These are phyloP conservation scores for Drosophila flavopinicola DNA, from an alignment of 2,888 invertebrate species.

Conservation along the genomic window DNA sequence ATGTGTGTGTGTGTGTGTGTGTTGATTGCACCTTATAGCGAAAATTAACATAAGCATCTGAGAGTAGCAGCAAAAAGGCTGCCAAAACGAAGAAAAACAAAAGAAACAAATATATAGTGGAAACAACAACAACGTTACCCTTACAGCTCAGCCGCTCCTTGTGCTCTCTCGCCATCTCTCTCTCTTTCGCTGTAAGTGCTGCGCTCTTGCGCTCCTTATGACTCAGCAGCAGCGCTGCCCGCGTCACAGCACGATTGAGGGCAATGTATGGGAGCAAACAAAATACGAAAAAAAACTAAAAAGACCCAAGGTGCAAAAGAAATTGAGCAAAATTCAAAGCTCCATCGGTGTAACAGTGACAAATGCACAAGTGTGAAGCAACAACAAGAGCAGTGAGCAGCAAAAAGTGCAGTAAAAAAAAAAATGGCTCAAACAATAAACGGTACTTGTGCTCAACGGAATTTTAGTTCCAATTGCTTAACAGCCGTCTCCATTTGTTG, in stretches of 20 bases:
- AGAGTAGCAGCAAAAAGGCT: conserved; percentile 55
- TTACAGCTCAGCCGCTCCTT: conserved; percentile 44
- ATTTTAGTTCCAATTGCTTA: conserved; percentile 29
- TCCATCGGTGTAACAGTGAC: conserved; percentile 47
- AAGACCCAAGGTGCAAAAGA: conserved; percentile 42
- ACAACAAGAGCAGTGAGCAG: conserved; percentile 8
- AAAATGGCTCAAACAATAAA: conserved; percentile 38
- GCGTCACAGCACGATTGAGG: conserved; percentile 53
- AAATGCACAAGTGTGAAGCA: conserved; percentile 47
- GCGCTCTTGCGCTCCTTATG: conserved; percentile 55
- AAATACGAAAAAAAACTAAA: conserved; percentile 17
- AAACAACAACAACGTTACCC: conserved; percentile 49
- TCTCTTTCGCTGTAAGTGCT: conserved; percentile 29
- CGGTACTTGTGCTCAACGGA: conserved; percentile 50
- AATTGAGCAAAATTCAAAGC: conserved; percentile 59
- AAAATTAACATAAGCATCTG: conserved; percentile 69
- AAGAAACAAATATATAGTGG: conserved; percentile 54
- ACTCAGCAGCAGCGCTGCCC: conserved; percentile 53
- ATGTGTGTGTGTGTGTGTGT: conserved; percentile 8
- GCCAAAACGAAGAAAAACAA: conserved; percentile 44
- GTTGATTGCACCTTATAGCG: conserved; percentile 22
- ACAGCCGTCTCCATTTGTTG: conserved; percentile 61
- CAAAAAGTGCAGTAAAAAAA: conserved; percentile 25
- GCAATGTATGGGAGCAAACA: conserved; percentile 58
- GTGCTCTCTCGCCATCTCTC: conserved; percentile 17